Evolutionary conservation across 2,113 vertebrate species (phyloP), one percentile per base, ranked within the genome.

Genomic region (Elgaria multicarinata): DNA sequence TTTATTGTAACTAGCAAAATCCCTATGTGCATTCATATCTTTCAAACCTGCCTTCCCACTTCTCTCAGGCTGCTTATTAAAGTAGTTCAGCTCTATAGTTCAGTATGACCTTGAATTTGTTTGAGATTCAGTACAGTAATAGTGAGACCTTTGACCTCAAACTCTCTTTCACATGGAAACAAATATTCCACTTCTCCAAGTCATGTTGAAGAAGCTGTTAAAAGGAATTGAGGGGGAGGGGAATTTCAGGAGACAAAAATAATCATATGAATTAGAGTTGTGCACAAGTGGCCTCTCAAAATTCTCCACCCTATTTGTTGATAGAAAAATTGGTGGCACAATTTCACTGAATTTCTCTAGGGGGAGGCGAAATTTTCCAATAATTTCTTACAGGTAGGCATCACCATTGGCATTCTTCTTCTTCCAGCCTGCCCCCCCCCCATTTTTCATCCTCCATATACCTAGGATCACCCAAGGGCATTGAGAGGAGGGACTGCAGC

Each of bases 71-170:
- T 53, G 39, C 46, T 83, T 64, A 53, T 84, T 42, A 62, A 83
- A 77, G n/a, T 33, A 87, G 69, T 53, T 64, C 12, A 76, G 64
- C 33, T 87, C n/a, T 31, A 85, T 78, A 55, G 74, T 84, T 89
- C 28, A 53, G 24, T 50, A 46, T 76, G 62, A 77, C 58, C 72
- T 89, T 89, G 81, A 18, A 55, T 74, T 67, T 53, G 24, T 50
- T 50, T 83, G 66, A 66, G 58, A 77, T 83, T 83, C 42, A 66
- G 44, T 18, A 69, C 64, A 39, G 24, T 36, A 42, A 84, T 33
- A 8, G 18, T 62, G 26, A 67, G 10, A 50, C 33, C 33, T 53
- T 81, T 72, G 31, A 83, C 58, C 58, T 76, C 33, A 76, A 50
- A 66, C 33, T 53, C 24, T 71, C 22, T 20, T 42, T 66, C 26